Evolutionary conservation across 2,797 vertebrate species (phyloP).

Genomic region (Etheostoma perlongum): DNA sequence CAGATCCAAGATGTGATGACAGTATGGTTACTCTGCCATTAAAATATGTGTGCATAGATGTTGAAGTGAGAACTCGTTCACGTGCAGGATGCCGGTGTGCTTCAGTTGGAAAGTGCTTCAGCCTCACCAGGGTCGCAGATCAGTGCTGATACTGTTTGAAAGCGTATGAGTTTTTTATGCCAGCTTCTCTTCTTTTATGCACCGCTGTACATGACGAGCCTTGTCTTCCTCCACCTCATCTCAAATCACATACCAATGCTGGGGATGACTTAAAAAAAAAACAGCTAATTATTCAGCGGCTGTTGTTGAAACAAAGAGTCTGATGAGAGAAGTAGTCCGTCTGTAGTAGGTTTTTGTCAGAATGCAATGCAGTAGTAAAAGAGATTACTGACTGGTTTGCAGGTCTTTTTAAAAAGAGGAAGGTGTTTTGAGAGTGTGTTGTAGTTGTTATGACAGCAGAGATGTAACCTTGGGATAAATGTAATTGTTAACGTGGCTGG

Average conservation of each 20-base stretch:
- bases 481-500: slow-evolving; percentile 57
- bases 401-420: slow-evolving; percentile 17
- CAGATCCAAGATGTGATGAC: slow-evolving; percentile 49
- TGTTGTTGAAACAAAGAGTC: slow-evolving; percentile 48
- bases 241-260: slow-evolving; percentile 36
- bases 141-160: slow-evolving; percentile 50
- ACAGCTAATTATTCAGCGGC: slow-evolving; percentile 49
- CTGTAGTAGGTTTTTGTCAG: slow-evolving; percentile 23
- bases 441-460: slow-evolving; percentile 53
- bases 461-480: slow-evolving; percentile 64
- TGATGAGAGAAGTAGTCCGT: slow-evolving; percentile 34
- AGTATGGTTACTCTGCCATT: slow-evolving; percentile 18
- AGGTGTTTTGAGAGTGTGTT: slow-evolving; percentile 33
- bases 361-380: slow-evolving; percentile 26
- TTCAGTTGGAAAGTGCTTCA: slow-evolving; percentile 34
- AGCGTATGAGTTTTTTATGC: slow-evolving; percentile 39
- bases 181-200: slow-evolving; percentile 68
- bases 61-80: slow-evolving; percentile 16
- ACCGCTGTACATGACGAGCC: slow-evolving; percentile 74
- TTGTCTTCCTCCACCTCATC: slow-evolving; percentile 63
- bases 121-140: slow-evolving; percentile 52
- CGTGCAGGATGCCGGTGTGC: slow-evolving; percentile 11
- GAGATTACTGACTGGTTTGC: slow-evolving; percentile 30
- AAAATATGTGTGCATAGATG: slow-evolving; percentile 39
- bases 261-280: slow-evolving; percentile 1